Base-by-base conservation (phyloP, 1,140 invertebrate genomes). In the Solenopsis invicta region DNA sequence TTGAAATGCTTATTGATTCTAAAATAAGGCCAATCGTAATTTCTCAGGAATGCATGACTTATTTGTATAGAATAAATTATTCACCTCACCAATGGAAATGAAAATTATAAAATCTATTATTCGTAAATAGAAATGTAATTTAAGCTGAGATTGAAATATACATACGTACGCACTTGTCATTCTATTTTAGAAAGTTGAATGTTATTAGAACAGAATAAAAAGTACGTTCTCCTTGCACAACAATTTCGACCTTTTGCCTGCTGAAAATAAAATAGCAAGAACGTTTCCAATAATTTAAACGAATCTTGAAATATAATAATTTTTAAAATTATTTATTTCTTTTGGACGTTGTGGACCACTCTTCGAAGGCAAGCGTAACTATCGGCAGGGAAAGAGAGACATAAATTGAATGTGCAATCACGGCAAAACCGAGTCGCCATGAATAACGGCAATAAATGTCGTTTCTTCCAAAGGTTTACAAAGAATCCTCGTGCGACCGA, bases 381-480 rank as follows among this genome's bases (percentile, higher is more conserved):
- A 74, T 74, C 54, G 59, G 13, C 12, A 18, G 16, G 34, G 21
- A 81, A 74, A 76, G 13, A 76, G 18, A 66, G 34, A 85, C 74
- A 78, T 78, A 85, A 85, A 85, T 85, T 85, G 75, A 85, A 78
- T 66, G 82, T 78, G 82, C 82, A 85, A 85, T 85, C 74, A 84
- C 80, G 82, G 74, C 48, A 64, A 85, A 85, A 78, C 75, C 82
- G 74, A 78, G 61, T 75, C 74, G 71, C 74, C 82, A 66, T 85
- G 82, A 85, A 85, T 85, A 85, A 85, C 85, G 52, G 71, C 75
- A 75, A 85, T 87, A 87, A 86, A 89, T 76, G 69, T 64, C 66
- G 59, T 48, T 48, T n/a, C 75, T 74, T 71, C 64, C 48, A 29
- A 75, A 72, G 54, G 41, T 72, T 77, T 64, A 59, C 16, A 45